Evolutionary conservation across 2,888 invertebrate species (phyloP).

Genomic region (Nymphalis polychloros): DNA sequence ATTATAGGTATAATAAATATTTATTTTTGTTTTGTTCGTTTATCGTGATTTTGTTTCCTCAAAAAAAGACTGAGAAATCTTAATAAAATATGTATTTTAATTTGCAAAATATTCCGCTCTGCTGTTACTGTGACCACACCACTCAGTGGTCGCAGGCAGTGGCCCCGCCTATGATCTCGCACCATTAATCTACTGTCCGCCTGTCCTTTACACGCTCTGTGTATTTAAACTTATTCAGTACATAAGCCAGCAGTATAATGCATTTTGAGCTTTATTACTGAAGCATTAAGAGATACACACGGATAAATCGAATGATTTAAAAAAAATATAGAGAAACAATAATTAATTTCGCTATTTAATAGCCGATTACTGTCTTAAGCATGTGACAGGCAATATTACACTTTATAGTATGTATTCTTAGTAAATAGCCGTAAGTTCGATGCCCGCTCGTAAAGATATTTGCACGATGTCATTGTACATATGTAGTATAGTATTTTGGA

Average conservation of each 20-base stretch:
- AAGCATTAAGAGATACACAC: background rate
- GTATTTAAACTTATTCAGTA: constrained; percentile 11
- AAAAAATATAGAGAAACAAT: background rate
- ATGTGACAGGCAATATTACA: no score
- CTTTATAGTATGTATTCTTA: no score
- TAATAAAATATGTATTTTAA: background rate
- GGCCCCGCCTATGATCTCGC: constrained; percentile 38
- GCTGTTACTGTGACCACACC: constrained; percentile 15
- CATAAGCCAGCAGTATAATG: constrained; percentile 5
- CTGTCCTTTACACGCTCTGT: constrained; percentile 36
- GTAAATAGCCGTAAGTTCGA: no score
- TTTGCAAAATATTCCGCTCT: background rate
- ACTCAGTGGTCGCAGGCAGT: constrained; percentile 20
- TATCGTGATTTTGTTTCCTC: no score
- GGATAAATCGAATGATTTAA: background rate
- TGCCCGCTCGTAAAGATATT: no score
- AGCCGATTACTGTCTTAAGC: no score
- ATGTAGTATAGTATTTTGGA: no score
- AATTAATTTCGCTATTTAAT: background rate
- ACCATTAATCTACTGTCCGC: constrained; percentile 43
- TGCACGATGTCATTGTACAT: no score
- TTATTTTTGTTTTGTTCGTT: no score
- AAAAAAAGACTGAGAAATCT: no score
- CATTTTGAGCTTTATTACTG: background rate
- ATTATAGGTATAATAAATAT: no score